Conservation (phyloP, 2,113 vertebrate genomes). For the Nothocercus nigrocapillus region DNA sequence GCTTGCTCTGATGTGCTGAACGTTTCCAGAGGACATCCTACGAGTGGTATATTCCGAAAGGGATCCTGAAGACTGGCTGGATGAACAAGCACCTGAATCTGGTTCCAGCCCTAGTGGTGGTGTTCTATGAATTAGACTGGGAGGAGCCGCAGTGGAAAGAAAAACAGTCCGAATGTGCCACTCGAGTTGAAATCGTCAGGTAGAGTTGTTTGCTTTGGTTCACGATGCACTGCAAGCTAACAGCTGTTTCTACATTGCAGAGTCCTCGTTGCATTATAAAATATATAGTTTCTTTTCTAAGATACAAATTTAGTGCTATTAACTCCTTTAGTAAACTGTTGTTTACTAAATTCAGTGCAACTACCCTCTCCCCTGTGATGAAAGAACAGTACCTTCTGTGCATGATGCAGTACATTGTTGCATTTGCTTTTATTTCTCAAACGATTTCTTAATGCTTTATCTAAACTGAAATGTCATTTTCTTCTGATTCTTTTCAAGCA, state of each 20-base stretch:
- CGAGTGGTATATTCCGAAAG: slow-evolving; percentile 99
- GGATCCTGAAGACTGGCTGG: slow-evolving; percentile 97
- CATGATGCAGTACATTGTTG: background rate
- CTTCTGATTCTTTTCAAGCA: background rate
- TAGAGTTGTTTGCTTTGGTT: slow-evolving; percentile 29
- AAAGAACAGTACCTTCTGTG: background rate
- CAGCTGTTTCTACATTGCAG: background rate
- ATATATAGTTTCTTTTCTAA: background rate
- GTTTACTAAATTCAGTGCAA: background rate
- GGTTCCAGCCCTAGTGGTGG: slow-evolving; percentile 94
- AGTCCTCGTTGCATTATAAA: background rate
- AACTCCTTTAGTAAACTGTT: background rate
- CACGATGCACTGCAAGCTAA: background rate
- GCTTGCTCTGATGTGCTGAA: background rate
- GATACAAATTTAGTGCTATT: background rate
- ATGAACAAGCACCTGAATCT: slow-evolving; percentile 99
- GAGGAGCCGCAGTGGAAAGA: slow-evolving; percentile 98
- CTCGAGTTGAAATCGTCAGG: slow-evolving; percentile 97
- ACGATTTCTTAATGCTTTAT: background rate
- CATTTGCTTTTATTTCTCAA: background rate
- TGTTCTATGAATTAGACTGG: slow-evolving; percentile 98
- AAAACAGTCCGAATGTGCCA: slow-evolving; percentile 95
- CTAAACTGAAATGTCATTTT: background rate
- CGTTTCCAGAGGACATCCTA: slow-evolving; percentile 91
- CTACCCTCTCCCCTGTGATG: background rate